A percentile compares a stretch with the other conserved stretches of the same genome.
phyloP scores from a whole-genome alignment of 2,113 vertebrate genomes.

The Pygoscelis antarcticus region DNA sequence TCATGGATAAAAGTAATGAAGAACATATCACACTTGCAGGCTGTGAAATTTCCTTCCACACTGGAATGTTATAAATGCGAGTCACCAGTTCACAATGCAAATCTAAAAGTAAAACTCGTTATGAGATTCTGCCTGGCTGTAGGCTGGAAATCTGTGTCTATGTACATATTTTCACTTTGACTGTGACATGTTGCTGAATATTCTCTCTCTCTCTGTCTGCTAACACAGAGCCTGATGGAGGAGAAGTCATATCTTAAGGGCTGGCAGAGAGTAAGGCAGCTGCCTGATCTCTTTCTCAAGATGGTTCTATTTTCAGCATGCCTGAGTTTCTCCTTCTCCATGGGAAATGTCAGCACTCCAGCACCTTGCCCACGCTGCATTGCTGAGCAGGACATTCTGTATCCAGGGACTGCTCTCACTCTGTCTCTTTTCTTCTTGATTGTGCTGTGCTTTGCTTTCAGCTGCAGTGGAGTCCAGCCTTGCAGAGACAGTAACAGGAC shows the following conservation, averaged over 20 bases:
- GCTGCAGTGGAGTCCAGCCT: background rate
- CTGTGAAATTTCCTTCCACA: background rate
- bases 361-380: background rate
- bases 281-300: background rate
- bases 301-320: constrained; percentile 31
- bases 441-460: background rate
- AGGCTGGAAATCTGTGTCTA: background rate
- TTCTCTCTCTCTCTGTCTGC: background rate
- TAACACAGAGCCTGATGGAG: background rate
- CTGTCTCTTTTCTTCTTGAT: background rate
- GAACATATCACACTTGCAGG: background rate
- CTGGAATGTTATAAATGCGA: background rate
- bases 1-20: background rate
- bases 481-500: background rate
- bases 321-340: background rate
- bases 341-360: constrained; percentile 15
- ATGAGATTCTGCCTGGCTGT: background rate
- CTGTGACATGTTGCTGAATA: background rate
- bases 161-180: background rate
- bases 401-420: background rate
- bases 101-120: background rate
- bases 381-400: background rate
- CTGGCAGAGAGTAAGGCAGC: background rate
- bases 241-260: background rate
- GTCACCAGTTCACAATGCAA: background rate